Evolutionary conservation across 2,797 vertebrate species (phyloP), one percentile per base, ranked within the genome.

Genomic region (Chrosomus eos): DNA sequence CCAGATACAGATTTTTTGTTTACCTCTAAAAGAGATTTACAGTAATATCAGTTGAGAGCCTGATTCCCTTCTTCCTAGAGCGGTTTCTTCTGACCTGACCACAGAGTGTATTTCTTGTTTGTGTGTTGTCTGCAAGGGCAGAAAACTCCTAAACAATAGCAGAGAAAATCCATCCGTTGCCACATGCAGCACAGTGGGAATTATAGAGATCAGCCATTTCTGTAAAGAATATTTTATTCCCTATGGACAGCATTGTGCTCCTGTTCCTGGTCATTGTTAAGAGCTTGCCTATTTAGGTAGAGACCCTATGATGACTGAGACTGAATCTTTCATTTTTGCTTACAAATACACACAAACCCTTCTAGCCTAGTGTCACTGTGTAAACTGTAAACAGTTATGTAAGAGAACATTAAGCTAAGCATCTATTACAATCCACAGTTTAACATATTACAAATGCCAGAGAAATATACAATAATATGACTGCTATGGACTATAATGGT

Each of bases 111-210:
- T 75, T 55, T 75, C 28, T 55, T 75, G 72, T 36, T 33, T 74
- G 72, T 53, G 72, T 53, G 48, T 5, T 23, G 72, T 53, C 48
- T 53, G 19, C 18, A 74, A 19, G 19, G 3, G 18, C 18, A 55
- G 31, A 48, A 14, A 53, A 75, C 21, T 75, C 19, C 53, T 33
- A 75, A 75, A 75, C 48, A 14, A 73, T 19, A 31, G 71, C 11
- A 4, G 19, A 55, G 31, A 23, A 75, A 55, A 55, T n/a, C 48
- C 48, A 55, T 55, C 48, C 6, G 36, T n/a, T 55, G 5, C 19
- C 31, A 75, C 45, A 48, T 48, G 45, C 73, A 75, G 48, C 73
- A 75, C 48, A 55, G 73, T 75, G 21, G 28, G 21, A 36, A n/a
- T n/a, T n/a, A 33, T 18, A 55, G 3, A 55, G 48, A 31, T 36